phyloP scores from a whole-genome alignment of 2,888 invertebrate genomes.

The Eupeodes latifasciatus region DNA sequence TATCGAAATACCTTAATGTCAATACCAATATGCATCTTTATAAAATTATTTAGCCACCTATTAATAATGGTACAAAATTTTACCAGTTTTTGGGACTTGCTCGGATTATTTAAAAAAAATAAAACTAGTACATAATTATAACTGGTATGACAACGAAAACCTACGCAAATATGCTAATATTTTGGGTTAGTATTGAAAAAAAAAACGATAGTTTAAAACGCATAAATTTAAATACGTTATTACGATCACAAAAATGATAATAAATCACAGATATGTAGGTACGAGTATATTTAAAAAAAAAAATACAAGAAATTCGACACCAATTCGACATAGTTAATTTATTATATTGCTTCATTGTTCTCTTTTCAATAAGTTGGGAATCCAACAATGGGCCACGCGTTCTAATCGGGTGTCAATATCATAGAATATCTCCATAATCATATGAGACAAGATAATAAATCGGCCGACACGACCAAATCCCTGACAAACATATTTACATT shows the following conservation, averaged over 20 bases:
- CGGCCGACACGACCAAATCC: slow-evolving; percentile 44
- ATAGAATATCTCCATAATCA: slow-evolving; percentile 56
- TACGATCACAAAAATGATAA: neutral
- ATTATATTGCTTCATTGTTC: slow-evolving; percentile 39
- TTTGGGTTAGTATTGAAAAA: neutral
- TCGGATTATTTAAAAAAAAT: no score
- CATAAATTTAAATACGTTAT: slow-evolving; percentile 13
- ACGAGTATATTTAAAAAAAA: slow-evolving; percentile 16
- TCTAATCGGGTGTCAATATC: slow-evolving; percentile 56
- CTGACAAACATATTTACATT: slow-evolving; percentile 64
- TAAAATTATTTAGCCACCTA: no score
- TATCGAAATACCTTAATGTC: no score
- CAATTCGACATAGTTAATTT: slow-evolving; percentile 55
- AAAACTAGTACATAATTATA: no score
- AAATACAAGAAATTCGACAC: slow-evolving; percentile 21
- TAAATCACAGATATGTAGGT: slow-evolving; percentile 3
- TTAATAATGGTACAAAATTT: no score
- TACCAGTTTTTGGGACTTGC: no score
- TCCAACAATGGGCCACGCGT: slow-evolving; percentile 62
- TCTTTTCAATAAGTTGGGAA: slow-evolving; percentile 16
- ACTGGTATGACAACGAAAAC: no score
- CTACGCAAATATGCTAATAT: no score
- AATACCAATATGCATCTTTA: no score
- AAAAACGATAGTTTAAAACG: neutral
- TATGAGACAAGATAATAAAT: slow-evolving; percentile 69